These are phyloP conservation scores for Sus cebifrons DNA, from an alignment of 2,797 vertebrate genomes.

Conservation along the genomic window DNA sequence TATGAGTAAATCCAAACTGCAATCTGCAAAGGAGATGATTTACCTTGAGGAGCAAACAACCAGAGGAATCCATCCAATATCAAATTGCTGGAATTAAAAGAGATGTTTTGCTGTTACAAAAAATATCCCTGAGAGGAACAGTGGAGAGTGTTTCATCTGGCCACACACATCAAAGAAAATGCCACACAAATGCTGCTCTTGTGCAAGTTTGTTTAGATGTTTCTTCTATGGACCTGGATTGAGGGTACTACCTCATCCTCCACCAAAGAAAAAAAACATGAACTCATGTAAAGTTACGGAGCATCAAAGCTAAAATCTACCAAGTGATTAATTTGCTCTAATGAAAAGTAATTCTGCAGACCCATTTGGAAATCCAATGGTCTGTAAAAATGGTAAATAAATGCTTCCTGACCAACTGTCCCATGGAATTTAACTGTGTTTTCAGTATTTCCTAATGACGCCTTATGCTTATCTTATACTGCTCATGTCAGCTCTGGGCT, in stretches of 20 bases:
- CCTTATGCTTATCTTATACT: not conserved
- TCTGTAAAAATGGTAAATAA: conserved; percentile 62
- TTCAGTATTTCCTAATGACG: conserved; percentile 31
- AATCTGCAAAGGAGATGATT: conserved; percentile 29
- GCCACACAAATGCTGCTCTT: not conserved
- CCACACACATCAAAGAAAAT: not conserved
- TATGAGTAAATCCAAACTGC: not conserved
- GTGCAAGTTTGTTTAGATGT: not conserved
- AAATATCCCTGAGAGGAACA: not conserved
- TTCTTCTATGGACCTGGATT: not conserved
- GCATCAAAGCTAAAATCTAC: conserved; percentile 36
- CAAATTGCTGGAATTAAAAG: not conserved
- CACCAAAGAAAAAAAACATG: not conserved
- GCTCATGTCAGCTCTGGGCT: conserved; percentile 4
- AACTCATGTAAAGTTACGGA: not conserved
- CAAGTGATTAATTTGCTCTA: conserved; percentile 62
- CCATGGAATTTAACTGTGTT: not conserved
- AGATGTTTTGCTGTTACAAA: not conserved
- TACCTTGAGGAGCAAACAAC: not conserved
- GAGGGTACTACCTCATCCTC: not conserved
- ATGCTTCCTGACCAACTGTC: not conserved
- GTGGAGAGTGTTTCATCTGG: not conserved
- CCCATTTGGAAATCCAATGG: conserved; percentile 63
- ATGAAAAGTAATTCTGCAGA: conserved; percentile 62
- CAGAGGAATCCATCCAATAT: not conserved